phyloP scores from a whole-genome alignment of 2,797 vertebrate species.

The Gymnothorax javanicus region DNA sequence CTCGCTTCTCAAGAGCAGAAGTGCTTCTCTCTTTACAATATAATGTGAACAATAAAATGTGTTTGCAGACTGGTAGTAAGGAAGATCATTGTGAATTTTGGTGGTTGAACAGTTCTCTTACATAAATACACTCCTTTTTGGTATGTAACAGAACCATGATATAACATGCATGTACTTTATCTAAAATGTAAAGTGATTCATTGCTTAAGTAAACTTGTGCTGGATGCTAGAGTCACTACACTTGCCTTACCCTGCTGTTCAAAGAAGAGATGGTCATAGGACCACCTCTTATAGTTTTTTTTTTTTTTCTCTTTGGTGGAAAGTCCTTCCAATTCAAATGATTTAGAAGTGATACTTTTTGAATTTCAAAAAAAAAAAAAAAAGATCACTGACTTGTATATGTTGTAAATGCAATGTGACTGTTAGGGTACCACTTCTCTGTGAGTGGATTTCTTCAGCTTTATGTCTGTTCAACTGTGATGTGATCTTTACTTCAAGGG shows the following conservation, averaged over 20 bases:
- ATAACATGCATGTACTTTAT: neutral
- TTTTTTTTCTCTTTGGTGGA: neutral
- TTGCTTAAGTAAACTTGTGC: neutral
- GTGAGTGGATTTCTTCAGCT: neutral
- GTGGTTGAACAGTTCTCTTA: neutral
- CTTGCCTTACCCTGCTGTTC: neutral
- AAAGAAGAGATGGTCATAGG: neutral
- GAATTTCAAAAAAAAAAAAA: neutral
- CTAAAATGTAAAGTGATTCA: neutral
- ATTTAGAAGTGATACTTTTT: neutral
- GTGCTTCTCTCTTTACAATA: neutral
- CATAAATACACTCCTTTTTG: neutral
- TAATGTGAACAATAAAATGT: neutral
- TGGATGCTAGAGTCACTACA: neutral
- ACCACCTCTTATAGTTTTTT: neutral
- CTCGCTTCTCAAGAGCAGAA: too few species aligned
- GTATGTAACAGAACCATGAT: neutral
- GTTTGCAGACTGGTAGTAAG: neutral
- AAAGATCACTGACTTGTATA: neutral
- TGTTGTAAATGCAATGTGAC: neutral
- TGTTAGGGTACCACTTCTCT: neutral
- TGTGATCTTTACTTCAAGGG: conserved; percentile 33
- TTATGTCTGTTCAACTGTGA: neutral
- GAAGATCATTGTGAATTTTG: neutral
- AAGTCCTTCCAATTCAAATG: neutral